Percentiles rank a stretch among this genome's conserved stretches.
Conservation (phyloP, 2,797 vertebrate genomes). For the Eulemur mongoz region DNA sequence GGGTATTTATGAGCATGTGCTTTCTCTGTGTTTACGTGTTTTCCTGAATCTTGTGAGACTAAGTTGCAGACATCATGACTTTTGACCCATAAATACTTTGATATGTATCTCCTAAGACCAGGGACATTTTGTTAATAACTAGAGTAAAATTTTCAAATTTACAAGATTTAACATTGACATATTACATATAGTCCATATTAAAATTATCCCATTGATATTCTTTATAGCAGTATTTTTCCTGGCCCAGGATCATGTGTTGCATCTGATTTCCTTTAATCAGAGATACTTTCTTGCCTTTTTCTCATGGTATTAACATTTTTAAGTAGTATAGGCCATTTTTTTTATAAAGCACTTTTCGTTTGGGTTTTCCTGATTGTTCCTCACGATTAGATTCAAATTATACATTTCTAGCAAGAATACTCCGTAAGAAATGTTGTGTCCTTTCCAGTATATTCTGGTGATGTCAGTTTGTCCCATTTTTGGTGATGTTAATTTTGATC, state of each 20-base stretch:
- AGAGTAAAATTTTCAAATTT: conserved; percentile 1
- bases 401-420: neutral
- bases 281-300: neutral
- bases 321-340: neutral
- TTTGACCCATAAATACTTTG: neutral
- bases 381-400: neutral
- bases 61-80: neutral
- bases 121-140: neutral
- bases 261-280: neutral
- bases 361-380: neutral
- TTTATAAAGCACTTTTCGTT: neutral
- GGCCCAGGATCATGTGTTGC: neutral
- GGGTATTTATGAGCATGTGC: neutral
- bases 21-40: neutral
- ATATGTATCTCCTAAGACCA: neutral
- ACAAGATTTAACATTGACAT: neutral
- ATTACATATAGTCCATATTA: neutral
- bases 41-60: neutral
- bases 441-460: neutral
- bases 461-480: neutral
- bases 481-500: neutral
- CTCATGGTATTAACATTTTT: neutral
- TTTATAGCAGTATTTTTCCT: neutral
- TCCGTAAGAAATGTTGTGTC: neutral
- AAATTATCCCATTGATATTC: neutral